Percentiles rank a stretch among this genome's conserved stretches.
Evolutionary conservation across 2,888 invertebrate genomes (phyloP).

Genomic region (Bruchidius siliquastri): DNA sequence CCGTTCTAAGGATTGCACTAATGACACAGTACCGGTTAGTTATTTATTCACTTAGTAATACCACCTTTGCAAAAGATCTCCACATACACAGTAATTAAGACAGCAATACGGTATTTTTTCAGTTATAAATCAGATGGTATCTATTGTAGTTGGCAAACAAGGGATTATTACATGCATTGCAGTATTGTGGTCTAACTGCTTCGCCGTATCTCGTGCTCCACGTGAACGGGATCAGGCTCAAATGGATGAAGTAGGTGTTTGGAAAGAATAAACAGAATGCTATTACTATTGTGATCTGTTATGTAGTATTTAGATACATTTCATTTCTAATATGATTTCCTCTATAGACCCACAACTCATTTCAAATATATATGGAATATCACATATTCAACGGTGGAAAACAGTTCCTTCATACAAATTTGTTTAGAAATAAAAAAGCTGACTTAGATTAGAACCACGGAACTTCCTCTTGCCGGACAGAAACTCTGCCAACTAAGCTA

Average conservation of each 20-base stretch:
- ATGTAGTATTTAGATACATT: no score
- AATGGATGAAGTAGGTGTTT: background rate
- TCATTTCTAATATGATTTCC: no score
- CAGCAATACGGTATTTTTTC: background rate
- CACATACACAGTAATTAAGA: background rate
- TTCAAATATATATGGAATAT: no score
- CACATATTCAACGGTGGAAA: no score
- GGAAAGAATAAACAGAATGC: background rate
- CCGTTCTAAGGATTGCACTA: background rate
- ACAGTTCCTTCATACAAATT: no score
- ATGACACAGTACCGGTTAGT: background rate
- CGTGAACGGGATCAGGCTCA: background rate
- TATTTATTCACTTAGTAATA: background rate
- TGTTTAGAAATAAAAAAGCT: no score
- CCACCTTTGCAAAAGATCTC: background rate
- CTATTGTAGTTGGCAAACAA: background rate
- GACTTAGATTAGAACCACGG: no score
- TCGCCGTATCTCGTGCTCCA: background rate
- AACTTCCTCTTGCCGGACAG: no score
- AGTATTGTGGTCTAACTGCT: background rate
- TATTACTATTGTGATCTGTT: no score
- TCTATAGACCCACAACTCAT: no score
- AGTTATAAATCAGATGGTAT: background rate
- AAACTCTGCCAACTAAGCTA: no score
- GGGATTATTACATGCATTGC: background rate